Evolutionary conservation across 2,113 vertebrate species (phyloP), one percentile per base, ranked within the genome.

Genomic region (Thunnus maccoyii): DNA sequence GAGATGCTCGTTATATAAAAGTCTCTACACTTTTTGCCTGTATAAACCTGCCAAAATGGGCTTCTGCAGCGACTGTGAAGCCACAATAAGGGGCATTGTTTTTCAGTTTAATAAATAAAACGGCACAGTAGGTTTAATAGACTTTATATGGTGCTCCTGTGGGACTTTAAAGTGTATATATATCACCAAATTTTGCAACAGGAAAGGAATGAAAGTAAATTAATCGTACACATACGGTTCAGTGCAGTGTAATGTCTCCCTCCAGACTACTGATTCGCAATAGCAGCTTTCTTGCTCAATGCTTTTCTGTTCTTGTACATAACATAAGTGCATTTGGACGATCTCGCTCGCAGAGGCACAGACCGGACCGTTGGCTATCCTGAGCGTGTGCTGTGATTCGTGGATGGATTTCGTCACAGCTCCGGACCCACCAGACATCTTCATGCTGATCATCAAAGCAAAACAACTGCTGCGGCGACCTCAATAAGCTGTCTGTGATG

Each of bases 371-470:
- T 41, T 20, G 15, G 13, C 47, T 9, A 36, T 44, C 9, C 20
- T 12, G n/a, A 54, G 9, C 7, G 2, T 57, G 15, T 57, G 15
- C n/a, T 17, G 3, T 12, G 51, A 46, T 61, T 36, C 13, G 9
- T 41, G 36, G 7, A 41, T 41, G 36, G 36, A 32, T 72, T 48
- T 54, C 3, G 2, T 36, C 36, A 72, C 13, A 4, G 11, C 30
- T 75, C 14, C 0, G 2, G 46, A 65, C 58, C 58, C 30, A 27
- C 25, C 15, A 17, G 7, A 46, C 17, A 2, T 46, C 27, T 41
- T 55, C 12, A 41, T 51, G 27, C 66, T 25, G 25, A 80, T 84
- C 75, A 76, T 83, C 57, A 41, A 74, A 80, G 47, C 47, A 1
- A 72, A 67, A 48, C 25, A 52, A 56, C 63, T 52, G 60, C 67